These are phyloP conservation scores for Synergus gifuensis DNA, from an alignment of 2,888 invertebrate genomes.

Conservation along the genomic window DNA sequence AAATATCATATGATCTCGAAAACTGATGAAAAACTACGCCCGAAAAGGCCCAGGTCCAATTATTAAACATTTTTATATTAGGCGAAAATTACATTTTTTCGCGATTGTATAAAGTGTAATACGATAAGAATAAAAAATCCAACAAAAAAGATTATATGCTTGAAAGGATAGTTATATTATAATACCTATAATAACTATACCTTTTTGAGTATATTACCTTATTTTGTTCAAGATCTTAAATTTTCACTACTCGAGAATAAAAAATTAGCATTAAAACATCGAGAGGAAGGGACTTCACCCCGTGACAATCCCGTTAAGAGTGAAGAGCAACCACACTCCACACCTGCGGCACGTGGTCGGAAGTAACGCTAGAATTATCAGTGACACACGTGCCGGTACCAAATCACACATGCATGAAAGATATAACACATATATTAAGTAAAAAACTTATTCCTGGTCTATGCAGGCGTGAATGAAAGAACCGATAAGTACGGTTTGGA, in stretches of 20 bases:
- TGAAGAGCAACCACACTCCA: conserved; percentile 45
- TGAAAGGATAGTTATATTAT: too few species aligned
- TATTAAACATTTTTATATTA: too few species aligned
- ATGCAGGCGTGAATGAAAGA: conserved; percentile 36
- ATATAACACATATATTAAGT: conserved; percentile 26
- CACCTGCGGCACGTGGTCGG: conserved; percentile 75
- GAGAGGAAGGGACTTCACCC: conserved; percentile 23
- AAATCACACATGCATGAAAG: conserved; percentile 72
- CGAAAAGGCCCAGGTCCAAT: too few species aligned
- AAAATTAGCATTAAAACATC: conserved; percentile 26
- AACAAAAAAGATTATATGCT: too few species aligned
- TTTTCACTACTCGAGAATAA: neutral
- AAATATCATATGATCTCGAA: too few species aligned
- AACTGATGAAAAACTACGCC: too few species aligned
- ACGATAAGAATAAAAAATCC: too few species aligned
- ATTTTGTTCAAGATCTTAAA: neutral
- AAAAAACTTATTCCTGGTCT: conserved; percentile 29
- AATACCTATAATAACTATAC: too few species aligned
- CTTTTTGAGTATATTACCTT: neutral
- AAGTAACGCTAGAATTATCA: conserved; percentile 66
- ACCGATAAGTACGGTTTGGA: conserved; percentile 23
- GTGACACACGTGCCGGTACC: conserved; percentile 60
- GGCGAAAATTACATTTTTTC: too few species aligned
- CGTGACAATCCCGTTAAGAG: conserved; percentile 38
- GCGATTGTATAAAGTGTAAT: too few species aligned